Evolutionary conservation across 2,797 vertebrate genomes (phyloP), one percentile per base, ranked within the genome.

Genomic region (Acanthornis magna): DNA sequence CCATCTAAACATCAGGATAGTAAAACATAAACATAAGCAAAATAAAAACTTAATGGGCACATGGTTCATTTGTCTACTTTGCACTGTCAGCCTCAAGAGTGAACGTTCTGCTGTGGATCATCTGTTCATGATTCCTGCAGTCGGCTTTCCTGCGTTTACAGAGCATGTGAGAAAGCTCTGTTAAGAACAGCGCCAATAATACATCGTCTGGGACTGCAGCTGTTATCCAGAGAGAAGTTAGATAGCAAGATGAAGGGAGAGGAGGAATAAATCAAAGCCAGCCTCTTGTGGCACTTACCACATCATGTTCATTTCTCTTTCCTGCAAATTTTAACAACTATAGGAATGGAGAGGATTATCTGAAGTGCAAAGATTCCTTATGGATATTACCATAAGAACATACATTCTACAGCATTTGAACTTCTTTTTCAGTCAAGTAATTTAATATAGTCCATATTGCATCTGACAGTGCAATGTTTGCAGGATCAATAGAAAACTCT

Each of bases 211-310:
- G 82, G 68, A 83, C n/a, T 54, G 58, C 93, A 95, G 92, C 81
- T 95, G 93, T 57, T 92, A 75, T 9, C n/a, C 68, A 70, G 89
- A 83, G 81, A 94, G 51, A 90, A 91, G 53, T 83, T 84, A 77
- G 63, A 79, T 89, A 85, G 42, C 62, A 88, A 91, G 72, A 91
- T 60, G 62, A 91, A 82, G 51, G 22, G 42, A 95, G 55, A n/a
- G 57, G 61, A 96, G 68, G 70, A 88, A 89, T 95, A 95, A 93
- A 93, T 95, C 88, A 91, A 78, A 93, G 66, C 29, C 34, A 90
- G 32, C 5, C 66, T 73, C 36, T 88, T 0, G 1, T 89, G 78
- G 47, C 76, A 45, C 66, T 89, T 80, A 72, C 2, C 77, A 58
- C 62, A 72, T 58, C 62, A 38, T 40, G 13, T 38, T 95, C 25